Conservation (phyloP, 2,888 invertebrate species). For the Metellina segmentata region DNA sequence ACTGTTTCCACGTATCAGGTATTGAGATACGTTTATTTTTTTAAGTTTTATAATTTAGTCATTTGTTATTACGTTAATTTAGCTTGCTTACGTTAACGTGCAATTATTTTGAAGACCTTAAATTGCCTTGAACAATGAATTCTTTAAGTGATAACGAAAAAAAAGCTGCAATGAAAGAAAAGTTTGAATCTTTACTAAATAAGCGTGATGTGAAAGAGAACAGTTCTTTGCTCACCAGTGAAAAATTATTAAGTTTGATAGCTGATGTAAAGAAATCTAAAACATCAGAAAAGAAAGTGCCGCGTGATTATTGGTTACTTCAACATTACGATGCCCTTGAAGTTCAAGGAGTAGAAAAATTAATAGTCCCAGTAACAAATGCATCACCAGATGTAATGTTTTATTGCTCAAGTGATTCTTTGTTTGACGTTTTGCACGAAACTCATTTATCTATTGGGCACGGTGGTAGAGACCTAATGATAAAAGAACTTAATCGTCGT, state of each 20-base stretch:
- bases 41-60: too few relatives aligned
- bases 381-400: neutral
- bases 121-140: too few relatives aligned
- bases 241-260: conserved; percentile 70
- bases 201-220: conserved; percentile 52
- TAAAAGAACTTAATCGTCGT: conserved; percentile 49
- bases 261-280: conserved; percentile 61
- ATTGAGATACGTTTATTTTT: too few relatives aligned
- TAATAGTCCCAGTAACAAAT: conserved; percentile 30
- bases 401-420: neutral
- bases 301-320: conserved; percentile 34
- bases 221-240: conserved; percentile 62
- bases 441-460: conserved; percentile 53
- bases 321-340: conserved; percentile 17
- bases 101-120: too few relatives aligned
- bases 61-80: too few relatives aligned
- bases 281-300: neutral
- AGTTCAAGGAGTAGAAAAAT: neutral
- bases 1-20: too few relatives aligned
- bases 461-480: conserved; percentile 51
- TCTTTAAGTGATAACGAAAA: too few relatives aligned
- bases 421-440: conserved; percentile 51
- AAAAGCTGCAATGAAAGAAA: conserved; percentile 65
- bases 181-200: conserved; percentile 73
- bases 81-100: too few relatives aligned